A percentile compares a stretch with the other conserved stretches of the same genome.
Evolutionary conservation across 2,888 invertebrate genomes (phyloP).

Genomic region (Odontocolon sp.): DNA sequence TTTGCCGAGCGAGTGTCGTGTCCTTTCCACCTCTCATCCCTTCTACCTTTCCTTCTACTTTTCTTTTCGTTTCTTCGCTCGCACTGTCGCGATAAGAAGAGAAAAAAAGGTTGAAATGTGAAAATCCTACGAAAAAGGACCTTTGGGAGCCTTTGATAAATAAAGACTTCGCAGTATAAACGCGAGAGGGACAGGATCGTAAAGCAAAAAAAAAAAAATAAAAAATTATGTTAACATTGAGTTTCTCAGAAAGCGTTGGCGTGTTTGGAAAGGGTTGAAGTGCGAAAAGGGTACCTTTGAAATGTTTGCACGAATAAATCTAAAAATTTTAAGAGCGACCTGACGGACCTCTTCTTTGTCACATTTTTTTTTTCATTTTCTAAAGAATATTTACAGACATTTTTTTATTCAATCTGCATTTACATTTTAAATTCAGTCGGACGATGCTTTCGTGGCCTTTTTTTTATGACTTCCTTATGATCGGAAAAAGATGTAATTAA

Average conservation of each 20-base stretch:
- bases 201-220: slow-evolving; percentile 21
- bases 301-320: slow-evolving; percentile 27
- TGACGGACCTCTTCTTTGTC: background rate
- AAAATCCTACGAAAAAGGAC: slow-evolving; percentile 46
- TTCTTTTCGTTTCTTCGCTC: slow-evolving; percentile 35
- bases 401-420: background rate
- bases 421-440: background rate
- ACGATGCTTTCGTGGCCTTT: too few relatives aligned
- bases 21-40: slow-evolving; percentile 6
- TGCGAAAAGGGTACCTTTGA: background rate
- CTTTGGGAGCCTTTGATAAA: slow-evolving; percentile 32
- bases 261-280: slow-evolving; percentile 26
- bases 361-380: slow-evolving; percentile 6
- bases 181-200: background rate
- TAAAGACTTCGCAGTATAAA: slow-evolving; percentile 33
- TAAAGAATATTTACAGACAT: background rate
- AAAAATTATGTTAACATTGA: slow-evolving; percentile 39
- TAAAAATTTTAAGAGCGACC: slow-evolving; percentile 5
- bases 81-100: slow-evolving; percentile 4
- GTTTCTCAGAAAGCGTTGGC: slow-evolving; percentile 23
- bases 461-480: too few relatives aligned
- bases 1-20: slow-evolving; percentile 41
- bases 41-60: slow-evolving; percentile 8
- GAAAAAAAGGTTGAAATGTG: slow-evolving; percentile 21
- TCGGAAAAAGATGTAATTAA: too few relatives aligned